A percentile compares a stretch with the other conserved stretches of the same genome.
Evolutionary conservation across 2,888 invertebrate species (phyloP).

Genomic region (Meta bourneti): DNA sequence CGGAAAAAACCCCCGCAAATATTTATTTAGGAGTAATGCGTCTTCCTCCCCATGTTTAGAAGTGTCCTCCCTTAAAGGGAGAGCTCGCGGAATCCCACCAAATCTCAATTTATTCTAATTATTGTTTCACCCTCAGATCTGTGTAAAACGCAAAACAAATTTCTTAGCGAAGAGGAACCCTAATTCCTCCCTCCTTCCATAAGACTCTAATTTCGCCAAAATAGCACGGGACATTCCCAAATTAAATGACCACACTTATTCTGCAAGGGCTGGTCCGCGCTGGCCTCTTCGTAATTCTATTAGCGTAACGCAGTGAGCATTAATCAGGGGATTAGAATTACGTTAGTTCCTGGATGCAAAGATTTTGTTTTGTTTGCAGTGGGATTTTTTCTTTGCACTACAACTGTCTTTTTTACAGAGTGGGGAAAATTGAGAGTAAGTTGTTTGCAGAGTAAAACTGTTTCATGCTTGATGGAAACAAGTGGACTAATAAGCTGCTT

Average conservation of each 20-base stretch:
- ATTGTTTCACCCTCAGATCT: conserved; percentile 30
- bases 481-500: neutral
- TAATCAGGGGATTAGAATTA: conserved; percentile 62
- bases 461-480: neutral
- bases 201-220: conserved; percentile 59
- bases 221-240: conserved; percentile 53
- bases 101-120: conserved; percentile 51
- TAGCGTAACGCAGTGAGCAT: conserved; percentile 49
- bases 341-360: conserved; percentile 25
- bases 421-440: neutral
- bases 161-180: conserved; percentile 13
- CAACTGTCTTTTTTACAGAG: conserved; percentile 1
- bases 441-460: conserved; percentile 1
- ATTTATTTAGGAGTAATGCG: too few species aligned
- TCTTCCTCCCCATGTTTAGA: too few species aligned
- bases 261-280: conserved; percentile 21
- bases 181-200: conserved; percentile 39
- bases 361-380: conserved; percentile 25
- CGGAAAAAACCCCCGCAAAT: too few species aligned
- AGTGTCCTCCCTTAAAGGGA: neutral
- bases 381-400: neutral
- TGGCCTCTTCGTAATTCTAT: conserved; percentile 44
- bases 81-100: conserved; percentile 1
- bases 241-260: conserved; percentile 62
- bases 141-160: conserved; percentile 48